A percentile compares a stretch with the other conserved stretches of the same genome.
phyloP scores from a whole-genome alignment of 2,797 vertebrate genomes.

The Lacerta bilineata region DNA sequence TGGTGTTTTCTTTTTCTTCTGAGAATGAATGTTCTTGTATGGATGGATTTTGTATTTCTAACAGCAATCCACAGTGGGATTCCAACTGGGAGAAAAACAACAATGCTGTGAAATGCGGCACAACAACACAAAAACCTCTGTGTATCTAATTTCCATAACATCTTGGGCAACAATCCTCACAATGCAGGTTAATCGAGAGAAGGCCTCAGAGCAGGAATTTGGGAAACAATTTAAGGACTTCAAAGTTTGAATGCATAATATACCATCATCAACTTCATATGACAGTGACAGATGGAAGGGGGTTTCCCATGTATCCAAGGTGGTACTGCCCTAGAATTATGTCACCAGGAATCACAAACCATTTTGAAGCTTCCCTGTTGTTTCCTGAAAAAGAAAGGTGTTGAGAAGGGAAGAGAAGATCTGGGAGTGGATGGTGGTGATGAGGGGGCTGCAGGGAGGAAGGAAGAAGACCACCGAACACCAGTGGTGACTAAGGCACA shows the following conservation, averaged over 20 bases:
- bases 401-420: background rate
- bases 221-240: background rate
- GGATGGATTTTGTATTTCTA: slow-evolving; percentile 61
- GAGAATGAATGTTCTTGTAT: slow-evolving; percentile 27
- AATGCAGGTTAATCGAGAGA: background rate
- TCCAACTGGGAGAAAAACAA: background rate
- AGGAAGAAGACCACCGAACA: no score
- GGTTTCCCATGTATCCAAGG: background rate
- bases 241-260: background rate
- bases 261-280: background rate
- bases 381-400: background rate
- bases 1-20: slow-evolving; percentile 21
- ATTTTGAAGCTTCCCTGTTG: background rate
- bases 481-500: no score
- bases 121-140: no score
- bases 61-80: slow-evolving; percentile 36
- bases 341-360: no score
- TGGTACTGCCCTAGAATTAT: background rate
- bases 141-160: background rate
- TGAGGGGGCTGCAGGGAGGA: no score
- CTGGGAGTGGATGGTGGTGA: no score
- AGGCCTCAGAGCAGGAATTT: background rate
- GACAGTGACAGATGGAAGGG: background rate
- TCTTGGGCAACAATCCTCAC: background rate
- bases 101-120: slow-evolving; percentile 16